Conservation (phyloP, 2,113 vertebrate genomes). For the Neodontobutis hainanensis region DNA sequence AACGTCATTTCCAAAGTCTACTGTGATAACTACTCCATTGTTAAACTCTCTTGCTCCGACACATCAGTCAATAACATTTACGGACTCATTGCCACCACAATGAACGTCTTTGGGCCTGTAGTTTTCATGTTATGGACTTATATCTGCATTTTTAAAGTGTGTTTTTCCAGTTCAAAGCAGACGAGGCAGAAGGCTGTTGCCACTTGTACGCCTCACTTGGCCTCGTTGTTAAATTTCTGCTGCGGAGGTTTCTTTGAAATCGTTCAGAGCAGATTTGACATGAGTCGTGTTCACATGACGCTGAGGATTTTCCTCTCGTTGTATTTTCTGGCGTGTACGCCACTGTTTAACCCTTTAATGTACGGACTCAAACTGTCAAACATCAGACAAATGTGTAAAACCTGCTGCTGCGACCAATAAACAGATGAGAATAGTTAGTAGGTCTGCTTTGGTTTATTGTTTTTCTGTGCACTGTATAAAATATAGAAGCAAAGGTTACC, state of each 20-base stretch:
- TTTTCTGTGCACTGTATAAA: no score
- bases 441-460: no score
- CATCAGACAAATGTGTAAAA: neutral
- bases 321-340: slow-evolving; percentile 18
- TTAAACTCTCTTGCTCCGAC: slow-evolving; percentile 60
- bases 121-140: slow-evolving; percentile 24
- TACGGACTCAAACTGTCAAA: slow-evolving; percentile 21
- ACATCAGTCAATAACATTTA: slow-evolving; percentile 49
- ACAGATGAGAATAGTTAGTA: no score
- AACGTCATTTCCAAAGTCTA: slow-evolving; percentile 54
- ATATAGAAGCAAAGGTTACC: no score
- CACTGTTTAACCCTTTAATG: slow-evolving; percentile 7
- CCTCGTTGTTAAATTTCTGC: slow-evolving; percentile 29
- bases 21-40: slow-evolving; percentile 60
- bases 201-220: slow-evolving; percentile 45
- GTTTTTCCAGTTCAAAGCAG: slow-evolving; percentile 7
- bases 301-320: slow-evolving; percentile 5
- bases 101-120: neutral
- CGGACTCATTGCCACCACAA: slow-evolving; percentile 16
- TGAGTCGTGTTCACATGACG: neutral
- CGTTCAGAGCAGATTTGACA: neutral
- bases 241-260: neutral
- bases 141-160: slow-evolving; percentile 23
- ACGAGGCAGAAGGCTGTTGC: slow-evolving; percentile 31
- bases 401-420: neutral